Percentiles rank a stretch among this genome's conserved stretches.
Conservation (phyloP, 2,113 vertebrate genomes). For the Epinephelus fuscoguttatus region DNA sequence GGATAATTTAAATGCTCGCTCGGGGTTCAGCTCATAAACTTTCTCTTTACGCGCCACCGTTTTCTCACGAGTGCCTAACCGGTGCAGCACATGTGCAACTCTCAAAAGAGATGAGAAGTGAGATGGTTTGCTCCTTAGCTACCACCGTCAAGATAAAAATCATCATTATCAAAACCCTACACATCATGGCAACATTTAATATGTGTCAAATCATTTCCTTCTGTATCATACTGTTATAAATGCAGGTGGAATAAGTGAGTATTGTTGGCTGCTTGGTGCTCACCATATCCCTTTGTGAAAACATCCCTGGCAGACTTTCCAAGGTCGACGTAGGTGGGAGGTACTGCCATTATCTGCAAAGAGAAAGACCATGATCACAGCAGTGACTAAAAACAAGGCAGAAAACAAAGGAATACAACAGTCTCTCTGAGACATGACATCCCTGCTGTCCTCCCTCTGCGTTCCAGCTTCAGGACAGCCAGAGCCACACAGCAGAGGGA, state of each 20-base stretch:
- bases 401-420: not conserved
- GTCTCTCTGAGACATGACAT: not conserved
- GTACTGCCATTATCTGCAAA: conserved; percentile 93
- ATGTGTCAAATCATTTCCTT: not conserved
- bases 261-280: conserved; percentile 45
- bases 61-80: no score
- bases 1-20: no score
- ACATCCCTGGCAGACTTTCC: conserved; percentile 96
- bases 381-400: not conserved
- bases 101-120: no score
- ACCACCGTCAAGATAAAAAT: no score
- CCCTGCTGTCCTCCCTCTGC: not conserved
- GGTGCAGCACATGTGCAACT: no score
- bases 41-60: no score
- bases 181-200: no score
- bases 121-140: no score
- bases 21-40: no score
- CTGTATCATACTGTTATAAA: not conserved
- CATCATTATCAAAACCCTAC: no score
- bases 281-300: conserved; percentile 98
- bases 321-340: conserved; percentile 93
- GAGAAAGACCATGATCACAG: conserved; percentile 2
- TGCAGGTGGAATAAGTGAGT: not conserved
- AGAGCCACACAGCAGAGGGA: conserved; percentile 10
- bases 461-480: not conserved